Conservation (phyloP, 2,113 vertebrate species). For the Peromyscus maniculatus region DNA sequence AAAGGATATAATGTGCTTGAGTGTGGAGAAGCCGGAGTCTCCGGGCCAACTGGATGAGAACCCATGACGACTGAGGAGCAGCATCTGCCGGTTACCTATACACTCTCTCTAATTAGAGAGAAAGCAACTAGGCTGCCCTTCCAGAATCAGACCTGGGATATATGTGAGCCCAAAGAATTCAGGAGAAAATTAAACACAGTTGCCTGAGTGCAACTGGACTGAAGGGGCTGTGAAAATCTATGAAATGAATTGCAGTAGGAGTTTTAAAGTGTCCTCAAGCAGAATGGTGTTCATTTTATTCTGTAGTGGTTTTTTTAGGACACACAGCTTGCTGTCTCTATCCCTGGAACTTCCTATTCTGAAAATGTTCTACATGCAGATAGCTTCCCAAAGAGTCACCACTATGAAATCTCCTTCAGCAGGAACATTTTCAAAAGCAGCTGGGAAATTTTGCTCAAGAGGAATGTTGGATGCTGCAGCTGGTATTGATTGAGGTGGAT, state of each 20-base stretch:
- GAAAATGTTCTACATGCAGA: conserved; percentile 3
- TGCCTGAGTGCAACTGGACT: not conserved
- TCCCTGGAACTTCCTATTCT: not conserved
- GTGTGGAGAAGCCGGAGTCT: not conserved
- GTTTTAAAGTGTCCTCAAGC: not conserved
- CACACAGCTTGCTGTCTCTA: not conserved
- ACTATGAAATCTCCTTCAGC: conserved; percentile 58
- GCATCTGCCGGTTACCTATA: not conserved
- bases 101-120: conserved; percentile 20
- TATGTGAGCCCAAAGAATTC: not conserved
- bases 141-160: not conserved
- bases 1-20: not conserved
- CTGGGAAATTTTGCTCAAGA: conserved; percentile 27
- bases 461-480: conserved; percentile 38
- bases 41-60: not conserved
- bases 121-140: not conserved
- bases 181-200: conserved; percentile 23
- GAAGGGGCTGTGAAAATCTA: not conserved
- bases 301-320: not conserved
- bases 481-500: not conserved
- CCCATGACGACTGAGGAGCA: not conserved
- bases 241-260: not conserved
- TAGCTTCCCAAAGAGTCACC: conserved; percentile 50
- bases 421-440: conserved; percentile 44
- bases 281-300: not conserved